A percentile compares a stretch with the other conserved stretches of the same genome.
Conservation (phyloP, 2,113 vertebrate species). For the Sphyrna mokarran region DNA sequence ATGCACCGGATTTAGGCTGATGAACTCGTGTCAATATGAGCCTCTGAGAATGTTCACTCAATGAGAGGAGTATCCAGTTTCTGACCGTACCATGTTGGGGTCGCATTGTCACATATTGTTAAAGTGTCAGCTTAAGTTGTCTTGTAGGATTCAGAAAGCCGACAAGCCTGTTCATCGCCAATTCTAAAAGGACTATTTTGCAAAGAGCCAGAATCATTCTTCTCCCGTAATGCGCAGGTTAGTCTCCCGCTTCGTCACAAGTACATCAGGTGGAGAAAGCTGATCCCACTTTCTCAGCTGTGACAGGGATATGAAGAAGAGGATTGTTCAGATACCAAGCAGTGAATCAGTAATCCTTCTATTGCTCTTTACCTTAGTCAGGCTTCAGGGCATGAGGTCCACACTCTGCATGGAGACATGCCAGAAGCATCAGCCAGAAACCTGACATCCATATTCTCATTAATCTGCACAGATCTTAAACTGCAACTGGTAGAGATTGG, state of each 20-base stretch:
- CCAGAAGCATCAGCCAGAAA: background rate
- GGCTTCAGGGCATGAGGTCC: background rate
- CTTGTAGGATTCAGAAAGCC: too few species aligned
- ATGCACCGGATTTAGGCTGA: background rate
- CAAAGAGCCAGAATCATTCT: background rate
- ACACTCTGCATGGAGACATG: background rate
- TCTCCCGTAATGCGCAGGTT: background rate
- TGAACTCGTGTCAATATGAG: too few species aligned
- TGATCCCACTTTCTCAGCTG: background rate
- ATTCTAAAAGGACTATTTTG: background rate
- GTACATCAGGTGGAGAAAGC: background rate
- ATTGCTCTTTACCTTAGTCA: background rate
- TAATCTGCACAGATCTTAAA: background rate
- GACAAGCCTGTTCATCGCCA: background rate
- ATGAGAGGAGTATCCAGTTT: background rate
- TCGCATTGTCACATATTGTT: background rate
- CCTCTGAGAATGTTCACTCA: too few species aligned
- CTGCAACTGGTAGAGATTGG: background rate
- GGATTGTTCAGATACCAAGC: background rate
- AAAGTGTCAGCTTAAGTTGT: too few species aligned
- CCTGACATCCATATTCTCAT: background rate
- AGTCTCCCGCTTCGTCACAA: background rate
- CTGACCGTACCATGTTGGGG: background rate
- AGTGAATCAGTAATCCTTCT: background rate
- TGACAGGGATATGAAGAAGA: background rate